Base-by-base conservation (phyloP, 1,140 invertebrate species). In the Brachionus sp. region DNA sequence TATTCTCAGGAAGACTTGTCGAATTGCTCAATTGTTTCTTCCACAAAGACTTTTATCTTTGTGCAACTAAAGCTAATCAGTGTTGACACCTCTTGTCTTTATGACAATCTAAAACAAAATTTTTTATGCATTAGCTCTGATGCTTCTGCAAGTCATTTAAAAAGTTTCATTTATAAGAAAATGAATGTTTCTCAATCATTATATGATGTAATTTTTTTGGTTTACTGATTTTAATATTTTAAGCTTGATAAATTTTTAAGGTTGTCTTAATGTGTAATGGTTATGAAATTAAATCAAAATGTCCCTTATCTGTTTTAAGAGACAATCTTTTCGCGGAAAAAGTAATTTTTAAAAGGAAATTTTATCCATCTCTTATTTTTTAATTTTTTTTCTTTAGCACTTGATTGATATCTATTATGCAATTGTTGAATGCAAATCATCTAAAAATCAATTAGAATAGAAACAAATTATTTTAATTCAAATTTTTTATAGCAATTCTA, bases 261-360 rank as follows among this genome's bases (percentile, higher is more conserved):
- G 50, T 66, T 42, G 46, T 57, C 1, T 57, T 80, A 12, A 80
- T 80, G 77, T 57, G 29, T 19, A 80, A 80, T 66, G 77, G 77
- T 1, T 80, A 62, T 44, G 77, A 80, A 80, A 35, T 80, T 37
- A 80, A 80, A 57, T 53, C 16, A 57, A 66, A 80, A 10, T 80
- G 77, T 42, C 77, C 77, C 7, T 37, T 80, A 33, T 37, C 25
- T 4, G 23, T 62, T 35, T 66, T 80, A 7, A 80, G 57, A 23
- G 57, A 80, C 35, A 66, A 42, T 39, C 57, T 80, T 66, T 80
- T 80, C 50, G 12, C 23, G 0, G 77, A 80, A 6, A 80, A 80
- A 66, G 77, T 80, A 46, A 13, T 46, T 0, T 0, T n/a, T 66
- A 5, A 29, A 66, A 66, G 12, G 10, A n/a, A 44, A 46, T 46